Base-by-base conservation (phyloP, 2,113 vertebrate genomes). In the Pachypanchax playfairii region DNA sequence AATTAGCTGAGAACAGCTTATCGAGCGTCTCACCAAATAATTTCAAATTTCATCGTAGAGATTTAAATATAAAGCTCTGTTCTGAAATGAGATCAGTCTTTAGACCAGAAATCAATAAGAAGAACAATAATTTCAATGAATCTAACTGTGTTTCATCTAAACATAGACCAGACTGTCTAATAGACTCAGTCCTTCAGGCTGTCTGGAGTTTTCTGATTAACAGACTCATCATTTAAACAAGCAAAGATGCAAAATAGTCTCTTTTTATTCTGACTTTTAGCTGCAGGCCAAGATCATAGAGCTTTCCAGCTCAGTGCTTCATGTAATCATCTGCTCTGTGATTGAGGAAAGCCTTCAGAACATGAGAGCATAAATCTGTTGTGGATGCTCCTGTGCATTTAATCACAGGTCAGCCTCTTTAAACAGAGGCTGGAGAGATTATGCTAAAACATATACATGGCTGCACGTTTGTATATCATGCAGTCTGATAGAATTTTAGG, bases 241-340 rank as follows among this genome's bases (percentile, higher is more conserved):
- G 66, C 64, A 25, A 63, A 82, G 71, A 84, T 82, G 80, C 75
- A 72, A 77, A 72, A 24, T 33, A 31, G 68, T 38, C 66, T 69
- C 51, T 43, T 75, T 26, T 46, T 79, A 81, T 79, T 29, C 36
- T 48, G 67, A 39, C 51, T 71, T 55, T 39, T 66, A 75, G 85
- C 87, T 79, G 55, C 67, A 36, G 79, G 87, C 77, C 39, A 60
- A 75, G 77, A 85, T 87, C 77, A 77, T 55, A 25, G 35, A 68
- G 59, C 58, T 81, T 79, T 81, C 73, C 70, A 73, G 78, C 70
- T 69, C 69, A 75, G 57, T 47, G 76, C 79, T 70, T 77, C 64
- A 29, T 67, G 80, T 72, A 76, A 78, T 82, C 77, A 59, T 73
- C 74, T 64, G 63, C 48, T 64, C 73, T 60, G 52, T 56, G 75